These are phyloP conservation scores for Styela clava DNA, from an alignment of 23 tunicate species.

Conservation along the genomic window DNA sequence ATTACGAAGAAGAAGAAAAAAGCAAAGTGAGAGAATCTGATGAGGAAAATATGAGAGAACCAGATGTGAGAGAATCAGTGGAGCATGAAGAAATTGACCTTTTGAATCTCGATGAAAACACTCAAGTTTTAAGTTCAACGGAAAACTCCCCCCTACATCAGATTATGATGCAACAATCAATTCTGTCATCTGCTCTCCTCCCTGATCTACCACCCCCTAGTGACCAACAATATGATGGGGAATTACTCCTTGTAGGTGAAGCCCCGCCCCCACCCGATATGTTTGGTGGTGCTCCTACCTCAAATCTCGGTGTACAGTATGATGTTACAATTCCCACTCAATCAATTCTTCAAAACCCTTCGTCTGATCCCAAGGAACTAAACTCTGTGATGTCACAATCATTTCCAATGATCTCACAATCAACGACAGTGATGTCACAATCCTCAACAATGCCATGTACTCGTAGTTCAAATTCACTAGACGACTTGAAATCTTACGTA, in stretches of 20 bases:
- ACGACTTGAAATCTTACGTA: background rate
- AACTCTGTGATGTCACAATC: background rate
- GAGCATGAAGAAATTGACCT: slow-evolving; percentile 10
- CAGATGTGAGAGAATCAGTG: background rate
- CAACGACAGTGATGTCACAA: background rate
- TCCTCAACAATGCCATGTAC: background rate
- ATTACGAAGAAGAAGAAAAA: background rate
- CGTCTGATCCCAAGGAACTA: background rate
- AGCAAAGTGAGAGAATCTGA: background rate
- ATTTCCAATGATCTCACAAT: background rate
- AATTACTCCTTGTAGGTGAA: slow-evolving; percentile 8
- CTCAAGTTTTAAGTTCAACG: background rate
- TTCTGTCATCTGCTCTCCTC: background rate
- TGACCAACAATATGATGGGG: slow-evolving; percentile 7
- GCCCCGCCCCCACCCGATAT: background rate
- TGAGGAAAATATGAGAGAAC: background rate
- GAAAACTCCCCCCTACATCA: slow-evolving; percentile 1
- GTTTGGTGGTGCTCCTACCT: background rate
- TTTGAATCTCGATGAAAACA: background rate
- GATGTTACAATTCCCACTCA: background rate
- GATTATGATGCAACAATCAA: slow-evolving; percentile 5
- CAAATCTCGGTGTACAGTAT: background rate
- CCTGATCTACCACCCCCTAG: slow-evolving; percentile 15
- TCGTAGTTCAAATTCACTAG: background rate
- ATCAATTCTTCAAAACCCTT: background rate